Evolutionary conservation across 2,113 vertebrate species (phyloP), one percentile per base, ranked within the genome.

Genomic region (Cinclus mexicanus): DNA sequence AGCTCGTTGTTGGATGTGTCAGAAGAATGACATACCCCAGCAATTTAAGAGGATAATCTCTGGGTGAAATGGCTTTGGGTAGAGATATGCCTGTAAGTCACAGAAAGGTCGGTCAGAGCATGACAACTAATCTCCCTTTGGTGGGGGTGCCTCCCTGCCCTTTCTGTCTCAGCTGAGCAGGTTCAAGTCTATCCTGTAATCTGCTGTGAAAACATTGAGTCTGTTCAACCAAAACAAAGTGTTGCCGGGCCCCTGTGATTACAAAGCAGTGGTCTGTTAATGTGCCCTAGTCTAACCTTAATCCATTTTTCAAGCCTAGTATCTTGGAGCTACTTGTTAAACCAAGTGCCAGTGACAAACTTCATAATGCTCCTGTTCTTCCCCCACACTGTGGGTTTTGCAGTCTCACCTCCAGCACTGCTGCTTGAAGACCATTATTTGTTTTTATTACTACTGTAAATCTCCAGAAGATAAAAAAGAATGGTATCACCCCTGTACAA

Each of bases 21-120:
- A 76, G 89, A 65, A 89, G 31, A 70, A 61, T 93, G 81, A 82
- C 35, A 61, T 70, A 80, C 17, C 61, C 65, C 78, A 61, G 76
- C 64, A 83, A 80, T 86, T 93, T 47, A 47, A 78, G 76, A 70
- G 71, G 87, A 81, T 94, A 88, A 92, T 88, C 79, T 87, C 63
- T 77, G 79, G 28, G 35, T 15, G 5, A 59, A 74, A 81, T 52
- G 52, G 68, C 71, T 86, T 92, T 78, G 47, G 20, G 70, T 37
- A 72, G 65, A 84, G 89, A 31, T 67, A 72, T 9, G 33, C 37
- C 53, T 89, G 42, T 91, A 87, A 82, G 44, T 87, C 78, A 85
- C 50, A 85, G 78, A 85, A 82, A 95, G 94, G 89, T 94, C 91
- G 83, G 87, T 94, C 91, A 85, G 81, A 79, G 37, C 49, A 71